phyloP scores from a whole-genome alignment of 2,113 vertebrate genomes.

The Phylloscopus trochilus region DNA sequence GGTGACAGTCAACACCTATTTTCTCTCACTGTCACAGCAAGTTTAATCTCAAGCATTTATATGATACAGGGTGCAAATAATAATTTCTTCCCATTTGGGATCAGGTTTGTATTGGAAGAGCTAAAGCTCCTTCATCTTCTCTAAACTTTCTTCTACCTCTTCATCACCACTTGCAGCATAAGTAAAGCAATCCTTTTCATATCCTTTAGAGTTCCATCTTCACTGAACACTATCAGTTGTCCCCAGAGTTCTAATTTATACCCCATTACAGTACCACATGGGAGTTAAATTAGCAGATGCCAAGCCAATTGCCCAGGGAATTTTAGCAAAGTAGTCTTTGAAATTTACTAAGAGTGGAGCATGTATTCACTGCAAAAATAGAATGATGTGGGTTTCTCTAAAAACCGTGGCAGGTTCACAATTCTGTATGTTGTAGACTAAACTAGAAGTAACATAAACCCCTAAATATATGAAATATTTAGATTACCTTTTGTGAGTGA shows the following conservation, averaged over 20 bases:
- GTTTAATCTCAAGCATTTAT: neutral
- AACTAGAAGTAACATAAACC: neutral
- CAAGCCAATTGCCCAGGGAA: neutral
- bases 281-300: conserved; percentile 18
- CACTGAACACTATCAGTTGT: neutral
- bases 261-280: neutral
- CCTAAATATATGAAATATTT: neutral
- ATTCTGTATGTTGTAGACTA: neutral
- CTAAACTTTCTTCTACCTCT: neutral
- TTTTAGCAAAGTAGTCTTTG: neutral
- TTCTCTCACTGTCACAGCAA: neutral
- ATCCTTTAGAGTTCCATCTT: neutral
- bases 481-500: neutral
- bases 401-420: neutral
- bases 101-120: neutral
- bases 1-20: neutral
- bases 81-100: neutral
- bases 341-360: neutral
- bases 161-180: neutral
- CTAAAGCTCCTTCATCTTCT: neutral
- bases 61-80: neutral
- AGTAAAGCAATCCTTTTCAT: neutral
- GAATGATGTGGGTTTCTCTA: neutral
- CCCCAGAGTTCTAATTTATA: conserved; percentile 40
- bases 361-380: neutral